Evolutionary conservation across 2,797 vertebrate species (phyloP).

Genomic region (Toxotes lorentzi): DNA sequence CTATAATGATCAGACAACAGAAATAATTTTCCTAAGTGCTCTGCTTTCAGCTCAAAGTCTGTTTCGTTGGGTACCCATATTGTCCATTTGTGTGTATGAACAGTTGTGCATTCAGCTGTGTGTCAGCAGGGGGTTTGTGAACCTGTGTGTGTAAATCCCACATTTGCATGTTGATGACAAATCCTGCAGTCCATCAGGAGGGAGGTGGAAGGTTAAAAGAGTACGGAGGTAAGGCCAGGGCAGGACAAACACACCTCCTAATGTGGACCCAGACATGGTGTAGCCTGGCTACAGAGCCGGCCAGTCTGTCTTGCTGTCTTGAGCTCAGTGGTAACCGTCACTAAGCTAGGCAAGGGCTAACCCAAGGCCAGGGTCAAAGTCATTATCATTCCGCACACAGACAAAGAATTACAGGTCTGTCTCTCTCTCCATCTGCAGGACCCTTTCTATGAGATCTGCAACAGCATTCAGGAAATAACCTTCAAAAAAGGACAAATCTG

Average conservation of each 20-base stretch:
- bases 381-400: constrained; percentile 70
- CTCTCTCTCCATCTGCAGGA: constrained; percentile 50
- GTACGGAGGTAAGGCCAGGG: constrained; percentile 23
- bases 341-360: constrained; percentile 53
- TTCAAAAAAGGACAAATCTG: too few relatives aligned
- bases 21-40: constrained; percentile 36
- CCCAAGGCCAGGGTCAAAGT: constrained; percentile 69
- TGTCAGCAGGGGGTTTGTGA: constrained; percentile 53
- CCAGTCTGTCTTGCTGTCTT: constrained; percentile 45
- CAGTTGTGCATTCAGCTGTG: constrained; percentile 45
- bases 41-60: constrained; percentile 41
- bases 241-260: constrained; percentile 26
- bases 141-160: constrained; percentile 49
- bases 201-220: not conserved
- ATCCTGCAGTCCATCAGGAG: constrained; percentile 48
- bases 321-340: constrained; percentile 44
- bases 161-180: constrained; percentile 53
- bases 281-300: constrained; percentile 4
- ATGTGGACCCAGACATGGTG: constrained; percentile 24
- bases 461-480: constrained; percentile 42
- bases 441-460: constrained; percentile 43
- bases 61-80: constrained; percentile 1
- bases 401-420: constrained; percentile 51
- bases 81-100: constrained; percentile 48
- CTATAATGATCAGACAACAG: not conserved